Evolutionary conservation across 2,888 invertebrate species (phyloP), one percentile per base, ranked within the genome.

Genomic region (Dynastes tityus): DNA sequence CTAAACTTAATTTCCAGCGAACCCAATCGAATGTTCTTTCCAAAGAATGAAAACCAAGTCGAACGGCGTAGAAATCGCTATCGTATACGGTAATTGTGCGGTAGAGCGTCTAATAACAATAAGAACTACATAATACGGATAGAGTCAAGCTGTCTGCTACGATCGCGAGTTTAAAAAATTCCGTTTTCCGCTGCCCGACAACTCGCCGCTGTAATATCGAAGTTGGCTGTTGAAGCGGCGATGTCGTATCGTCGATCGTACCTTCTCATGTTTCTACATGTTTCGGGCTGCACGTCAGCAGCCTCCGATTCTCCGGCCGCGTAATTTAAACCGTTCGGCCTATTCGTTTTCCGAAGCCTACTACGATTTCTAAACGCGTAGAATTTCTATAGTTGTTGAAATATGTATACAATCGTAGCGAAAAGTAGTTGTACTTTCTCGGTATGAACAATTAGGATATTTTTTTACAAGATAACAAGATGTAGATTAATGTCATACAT

Each of bases 61-160:
- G 55, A 55, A 55, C 55, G 55, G 8, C 45, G n/a, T 55, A 22
- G 55, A 55, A 55, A 22, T 55, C 55, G 55, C 55, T 11, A 55
- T 55, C 55, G 55, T 8, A 0, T 2, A 22, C 55, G 55, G 63
- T 63, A 63, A 40, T 37, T 55, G 55, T n/a, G 13, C n/a, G 16
- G 71, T 71, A 53, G 32, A 68, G 45, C 49, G 68, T 68, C 13
- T 61, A 61, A n/a, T 71, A 58, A 58, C 71, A 71, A 71, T 71
- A 71, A 71, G 55, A 71, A 55, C 27, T 70, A 70, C 27, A 55
- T 40, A 71, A 71, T 67, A 22, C 71, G 71, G 49, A 71, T 51
- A 71, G 71, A 71, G 71, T 71, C 71, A 71, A 71, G 71, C 71
- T 71, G 71, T 71, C 71, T 71, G 71, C 71, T 55, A 11, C 71